Base-by-base conservation (phyloP, 2,113 vertebrate genomes). In the Chionis minor region DNA sequence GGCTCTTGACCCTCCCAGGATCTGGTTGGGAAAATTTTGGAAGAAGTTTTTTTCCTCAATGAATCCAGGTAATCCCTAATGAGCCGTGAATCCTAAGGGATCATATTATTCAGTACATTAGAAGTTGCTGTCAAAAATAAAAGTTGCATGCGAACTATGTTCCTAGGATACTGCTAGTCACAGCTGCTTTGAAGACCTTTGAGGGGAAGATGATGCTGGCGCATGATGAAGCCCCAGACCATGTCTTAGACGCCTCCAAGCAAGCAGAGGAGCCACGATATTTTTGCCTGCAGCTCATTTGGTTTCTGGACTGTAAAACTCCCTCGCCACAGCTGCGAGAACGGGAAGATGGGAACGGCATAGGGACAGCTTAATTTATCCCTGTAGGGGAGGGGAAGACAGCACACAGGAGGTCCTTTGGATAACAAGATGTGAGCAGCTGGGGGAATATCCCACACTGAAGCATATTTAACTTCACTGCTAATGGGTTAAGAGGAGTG, bases 261-360 rank as follows among this genome's bases (percentile, higher is more conserved):
- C 22, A 67, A 73, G n/a, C 32, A 84, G 44, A 72, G 40, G 11
- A 89, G 14, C 6, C 40, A 65, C 26, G 66, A 18, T 65, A 65
- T 20, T 80, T 88, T 91, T 75, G 35, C 27, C 45, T 85, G 44
- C 24, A 80, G 45, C 17, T 86, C 56, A n/a, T 3, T 20, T 32
- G 17, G 16, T 49, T 90, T 90, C 44, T 73, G 51, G 67, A 32
- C 40, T 66, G 51, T 51, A 81, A 84, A 84, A 71, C 15, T 81
- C 32, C 11, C 51, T 84, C 1, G 0, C 27, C 1, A 2, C n/a
- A 62, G 27, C 15, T 74, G 32, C 1, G 1, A 69, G 63, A 89
- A 89, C 30, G 22, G 23, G 7, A 86, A 82, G 18, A 73, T 33
- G 7, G n/a, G 24, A 93, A 59, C 0, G 3, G 58, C 8, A 70